Base-by-base conservation (phyloP, 2,113 vertebrate genomes). In the Piaya cayana region DNA sequence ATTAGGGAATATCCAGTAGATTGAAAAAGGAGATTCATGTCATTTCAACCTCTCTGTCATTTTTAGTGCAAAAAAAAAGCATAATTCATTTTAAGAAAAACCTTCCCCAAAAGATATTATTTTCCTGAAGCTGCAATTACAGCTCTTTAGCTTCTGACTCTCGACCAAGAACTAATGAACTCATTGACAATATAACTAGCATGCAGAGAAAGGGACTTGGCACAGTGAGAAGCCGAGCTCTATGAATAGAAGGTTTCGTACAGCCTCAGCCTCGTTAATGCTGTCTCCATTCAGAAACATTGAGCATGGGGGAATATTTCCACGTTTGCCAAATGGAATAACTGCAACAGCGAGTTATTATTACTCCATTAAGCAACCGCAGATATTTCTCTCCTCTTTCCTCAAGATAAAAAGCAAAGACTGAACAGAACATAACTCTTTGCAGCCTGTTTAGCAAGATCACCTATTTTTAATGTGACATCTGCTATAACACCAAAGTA, bases 1-100 rank as follows among this genome's bases (percentile, higher is more conserved):
- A 87, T 82, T 69, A 85, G 75, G 62, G 81, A 82, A 91, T 95
- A 93, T 55, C 81, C 94, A 65, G 45, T 21, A 25, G 65, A 49
- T 82, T 89, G 71, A 29, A 60, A 76, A 85, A 25, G 10, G 39
- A 84, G 62, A 67, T 0, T 18, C 8, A 1, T 68, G n/a, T 19
- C 20, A 68, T 72, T 86, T 68, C 47, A 36, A 42, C 23, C 14
- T 56, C 34, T 68, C 5, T 7, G 63, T 39, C 3, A 43, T 47
- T n/a, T 60, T 72, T 37, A 55, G 69, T 39, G 36, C 4, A 18
- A 45, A 68, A 47, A 21, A 65, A 42, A 37, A 43, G 9, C 26
- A 20, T 27, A 36, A 65, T 59, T 87, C 8, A 52, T 52, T 58
- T 12, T 22, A 36, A 22, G n/a, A 26, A 52, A 37, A 65, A 20